Percentiles rank a stretch among this genome's conserved stretches.
Conservation (phyloP, 2,888 invertebrate species). For the Tetanocera ferruginea region DNA sequence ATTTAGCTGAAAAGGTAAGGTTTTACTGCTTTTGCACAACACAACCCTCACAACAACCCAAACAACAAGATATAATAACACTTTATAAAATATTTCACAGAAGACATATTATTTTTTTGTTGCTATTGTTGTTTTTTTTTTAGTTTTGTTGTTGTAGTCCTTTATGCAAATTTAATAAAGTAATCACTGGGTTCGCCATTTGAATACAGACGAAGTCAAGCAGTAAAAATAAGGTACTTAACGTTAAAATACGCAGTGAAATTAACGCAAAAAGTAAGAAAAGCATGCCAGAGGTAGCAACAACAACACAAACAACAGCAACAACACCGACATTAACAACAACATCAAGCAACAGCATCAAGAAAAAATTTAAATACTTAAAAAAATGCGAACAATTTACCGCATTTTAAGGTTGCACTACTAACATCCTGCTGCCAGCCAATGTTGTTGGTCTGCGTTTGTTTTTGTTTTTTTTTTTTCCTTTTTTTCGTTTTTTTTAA, state of each 20-base stretch:
- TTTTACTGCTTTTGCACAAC: too few relatives aligned
- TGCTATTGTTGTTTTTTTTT: not conserved
- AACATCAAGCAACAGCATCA: too few relatives aligned
- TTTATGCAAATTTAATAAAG: not conserved
- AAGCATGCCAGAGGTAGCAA: slow-evolving; percentile 16
- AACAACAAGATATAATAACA: not conserved
- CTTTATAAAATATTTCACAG: not conserved
- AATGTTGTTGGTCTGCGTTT: not conserved
- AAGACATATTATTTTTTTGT: not conserved
- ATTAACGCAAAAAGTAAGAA: not conserved
- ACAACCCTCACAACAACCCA: too few relatives aligned
- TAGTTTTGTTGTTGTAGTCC: not conserved
- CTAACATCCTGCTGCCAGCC: slow-evolving; percentile 26
- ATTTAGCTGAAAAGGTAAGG: too few relatives aligned
- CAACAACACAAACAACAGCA: slow-evolving; percentile 11
- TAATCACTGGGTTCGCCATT: not conserved
- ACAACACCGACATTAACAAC: not conserved
- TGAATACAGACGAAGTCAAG: slow-evolving; percentile 1
- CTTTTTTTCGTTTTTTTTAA: not conserved
- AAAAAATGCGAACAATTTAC: slow-evolving; percentile 43
- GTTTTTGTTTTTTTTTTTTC: not conserved
- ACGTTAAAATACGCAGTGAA: not conserved
- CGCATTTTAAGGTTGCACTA: slow-evolving; percentile 41
- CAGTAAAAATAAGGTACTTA: not conserved
- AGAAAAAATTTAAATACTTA: not conserved